A percentile compares a stretch with the other conserved stretches of the same genome.
phyloP scores from a whole-genome alignment of 2,888 invertebrate genomes.

The Mycalesis mineus region DNA sequence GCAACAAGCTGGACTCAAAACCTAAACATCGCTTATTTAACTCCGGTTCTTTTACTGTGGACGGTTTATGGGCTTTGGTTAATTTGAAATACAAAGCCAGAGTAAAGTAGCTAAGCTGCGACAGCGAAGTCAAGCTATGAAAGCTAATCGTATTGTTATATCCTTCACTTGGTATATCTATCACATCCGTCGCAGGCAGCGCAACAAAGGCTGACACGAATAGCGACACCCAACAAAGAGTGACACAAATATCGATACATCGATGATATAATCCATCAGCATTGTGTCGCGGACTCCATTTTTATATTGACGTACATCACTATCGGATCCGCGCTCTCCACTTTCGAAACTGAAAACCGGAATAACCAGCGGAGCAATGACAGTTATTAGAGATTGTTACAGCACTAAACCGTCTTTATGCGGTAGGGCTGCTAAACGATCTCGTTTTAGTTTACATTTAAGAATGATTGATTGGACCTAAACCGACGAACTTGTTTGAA shows the following conservation, averaged over 20 bases:
- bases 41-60: no score
- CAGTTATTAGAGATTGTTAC: slow-evolving; percentile 28
- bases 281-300: slow-evolving; percentile 23
- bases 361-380: slow-evolving; percentile 39
- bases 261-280: slow-evolving; percentile 18
- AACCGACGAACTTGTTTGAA: no score
- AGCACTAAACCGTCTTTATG: slow-evolving; percentile 17
- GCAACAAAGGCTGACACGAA: neutral
- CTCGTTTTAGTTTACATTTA: neutral
- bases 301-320: slow-evolving; percentile 46
- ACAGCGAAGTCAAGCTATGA: no score
- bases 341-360: slow-evolving; percentile 63
- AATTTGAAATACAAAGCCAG: no score
- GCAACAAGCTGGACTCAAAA: no score
- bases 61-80: no score
- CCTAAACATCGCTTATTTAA: no score
- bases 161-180: neutral
- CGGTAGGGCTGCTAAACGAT: slow-evolving; percentile 8
- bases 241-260: neutral
- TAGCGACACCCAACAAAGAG: neutral
- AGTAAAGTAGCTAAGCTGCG: no score
- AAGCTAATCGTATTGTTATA: no score
- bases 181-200: neutral
- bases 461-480: no score
- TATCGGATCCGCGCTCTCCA: slow-evolving; percentile 44